phyloP scores from a whole-genome alignment of 1,140 invertebrate species.

The Cyclina sinensis region DNA sequence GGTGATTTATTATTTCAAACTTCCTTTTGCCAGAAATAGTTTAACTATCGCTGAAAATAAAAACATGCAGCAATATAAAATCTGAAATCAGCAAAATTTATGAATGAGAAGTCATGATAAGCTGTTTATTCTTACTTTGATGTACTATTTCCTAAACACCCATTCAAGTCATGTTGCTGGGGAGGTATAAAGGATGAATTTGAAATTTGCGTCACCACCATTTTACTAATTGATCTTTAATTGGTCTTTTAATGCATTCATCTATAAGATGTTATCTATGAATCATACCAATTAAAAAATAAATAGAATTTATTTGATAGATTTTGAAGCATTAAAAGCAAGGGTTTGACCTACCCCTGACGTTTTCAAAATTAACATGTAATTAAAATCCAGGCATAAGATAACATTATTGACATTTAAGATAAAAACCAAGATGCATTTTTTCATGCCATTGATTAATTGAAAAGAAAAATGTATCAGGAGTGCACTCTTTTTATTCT shows the following conservation, averaged over 20 bases:
- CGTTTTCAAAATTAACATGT: slow-evolving; percentile 40
- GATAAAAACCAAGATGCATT: slow-evolving; percentile 1
- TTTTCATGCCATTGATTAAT: background rate
- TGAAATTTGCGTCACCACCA: slow-evolving; percentile 36
- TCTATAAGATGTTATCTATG: background rate
- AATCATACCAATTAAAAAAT: slow-evolving; percentile 53
- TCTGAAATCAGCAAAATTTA: slow-evolving; percentile 45
- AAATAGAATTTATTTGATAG: slow-evolving; percentile 47
- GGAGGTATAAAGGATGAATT: slow-evolving; percentile 5
- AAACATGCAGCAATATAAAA: slow-evolving; percentile 30
- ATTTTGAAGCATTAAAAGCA: slow-evolving; percentile 15
- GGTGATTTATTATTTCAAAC: slow-evolving; percentile 4
- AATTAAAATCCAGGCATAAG: slow-evolving; percentile 42
- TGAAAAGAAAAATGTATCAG: too few species aligned
- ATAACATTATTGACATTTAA: slow-evolving; percentile 32
- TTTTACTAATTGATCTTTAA: slow-evolving; percentile 62
- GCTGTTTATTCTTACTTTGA: slow-evolving; percentile 13
- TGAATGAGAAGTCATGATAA: slow-evolving; percentile 27
- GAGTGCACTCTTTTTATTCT: too few species aligned
- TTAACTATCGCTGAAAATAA: slow-evolving; percentile 46
- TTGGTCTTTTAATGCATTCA: slow-evolving; percentile 26
- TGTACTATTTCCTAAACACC: slow-evolving; percentile 39
- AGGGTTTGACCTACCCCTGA: background rate
- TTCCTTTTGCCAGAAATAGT: slow-evolving; percentile 43
- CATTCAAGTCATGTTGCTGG: slow-evolving; percentile 18